Evolutionary conservation across 1,140 invertebrate genomes (phyloP).

Genomic region (Streblospio benedicti): DNA sequence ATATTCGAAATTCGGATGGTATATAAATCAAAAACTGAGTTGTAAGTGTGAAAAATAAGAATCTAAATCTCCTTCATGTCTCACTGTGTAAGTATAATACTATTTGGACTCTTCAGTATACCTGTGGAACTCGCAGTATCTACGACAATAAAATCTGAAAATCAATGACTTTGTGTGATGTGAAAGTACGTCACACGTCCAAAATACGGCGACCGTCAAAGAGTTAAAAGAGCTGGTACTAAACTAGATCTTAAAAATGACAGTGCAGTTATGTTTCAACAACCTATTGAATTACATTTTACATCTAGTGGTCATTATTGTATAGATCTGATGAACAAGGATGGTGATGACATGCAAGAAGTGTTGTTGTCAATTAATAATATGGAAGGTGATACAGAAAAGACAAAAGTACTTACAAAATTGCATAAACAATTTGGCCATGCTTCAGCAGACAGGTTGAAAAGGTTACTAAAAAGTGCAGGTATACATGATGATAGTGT

Average conservation of each 20-base stretch:
- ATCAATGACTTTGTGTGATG: too few species aligned
- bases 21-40: too few species aligned
- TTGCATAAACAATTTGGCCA: slow-evolving; percentile 23
- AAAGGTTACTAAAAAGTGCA: slow-evolving; percentile 10
- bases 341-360: neutral
- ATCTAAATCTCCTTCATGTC: too few species aligned
- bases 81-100: too few species aligned
- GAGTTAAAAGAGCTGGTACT: slow-evolving; percentile 14
- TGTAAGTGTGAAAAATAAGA: too few species aligned
- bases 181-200: too few species aligned
- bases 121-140: too few species aligned
- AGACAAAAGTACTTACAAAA: slow-evolving; percentile 6
- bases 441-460: slow-evolving; percentile 14
- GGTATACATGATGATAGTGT: slow-evolving; percentile 5
- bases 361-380: neutral
- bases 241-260: slow-evolving; percentile 18
- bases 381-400: slow-evolving; percentile 8
- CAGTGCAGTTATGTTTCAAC: slow-evolving; percentile 13
- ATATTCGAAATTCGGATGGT: too few species aligned
- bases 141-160: too few species aligned
- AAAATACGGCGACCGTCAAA: too few species aligned
- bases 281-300: slow-evolving; percentile 18
- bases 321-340: slow-evolving; percentile 5
- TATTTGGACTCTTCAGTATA: too few species aligned
- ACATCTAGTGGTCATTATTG: slow-evolving; percentile 22